These are phyloP conservation scores for Euclidia mi DNA, from an alignment of 2,888 invertebrate genomes.

Conservation along the genomic window DNA sequence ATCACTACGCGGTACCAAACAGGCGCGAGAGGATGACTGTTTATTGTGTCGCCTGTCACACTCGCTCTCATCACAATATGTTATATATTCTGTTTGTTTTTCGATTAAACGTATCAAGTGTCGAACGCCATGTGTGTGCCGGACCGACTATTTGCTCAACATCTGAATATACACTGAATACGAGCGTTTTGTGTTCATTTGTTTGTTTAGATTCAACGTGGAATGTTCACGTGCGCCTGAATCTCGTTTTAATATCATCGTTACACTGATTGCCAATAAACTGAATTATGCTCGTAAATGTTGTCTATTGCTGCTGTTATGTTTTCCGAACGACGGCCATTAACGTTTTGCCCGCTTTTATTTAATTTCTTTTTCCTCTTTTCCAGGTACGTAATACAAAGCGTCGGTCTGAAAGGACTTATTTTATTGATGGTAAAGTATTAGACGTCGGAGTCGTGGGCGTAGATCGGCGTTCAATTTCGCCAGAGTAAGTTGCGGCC, in stretches of 20 bases:
- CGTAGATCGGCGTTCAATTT: conserved; percentile 70
- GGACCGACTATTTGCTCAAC: conserved; percentile 65
- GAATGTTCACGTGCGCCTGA: conserved; percentile 32
- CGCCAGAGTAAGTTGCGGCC: conserved; percentile 60
- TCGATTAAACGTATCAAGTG: conserved; percentile 69
- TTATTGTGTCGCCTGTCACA: too few species aligned
- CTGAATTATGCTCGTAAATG: conserved; percentile 47
- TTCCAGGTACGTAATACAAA: conserved; percentile 75
- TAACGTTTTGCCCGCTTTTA: conserved; percentile 21
- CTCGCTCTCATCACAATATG: conserved; percentile 50
- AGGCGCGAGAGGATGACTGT: too few species aligned
- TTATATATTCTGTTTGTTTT: conserved; percentile 69
- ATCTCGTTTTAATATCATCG: conserved; percentile 49
- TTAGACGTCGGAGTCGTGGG: conserved; percentile 54
- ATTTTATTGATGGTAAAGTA: conserved; percentile 48
- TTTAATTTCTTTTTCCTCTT: conserved; percentile 49
- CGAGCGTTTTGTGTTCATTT: conserved; percentile 62
- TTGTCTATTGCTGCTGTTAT: conserved; percentile 32
- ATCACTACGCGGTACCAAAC: too few species aligned
- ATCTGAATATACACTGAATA: conserved; percentile 65
- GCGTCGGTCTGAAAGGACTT: conserved; percentile 16
- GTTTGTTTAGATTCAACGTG: conserved; percentile 67
- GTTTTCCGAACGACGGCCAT: conserved; percentile 34
- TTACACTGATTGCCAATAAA: conserved; percentile 48
- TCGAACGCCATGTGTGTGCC: conserved; percentile 48